A percentile compares a stretch with the other conserved stretches of the same genome.
phyloP scores from a whole-genome alignment of 1,140 invertebrate genomes.

The Lutraria rhynchaena region DNA sequence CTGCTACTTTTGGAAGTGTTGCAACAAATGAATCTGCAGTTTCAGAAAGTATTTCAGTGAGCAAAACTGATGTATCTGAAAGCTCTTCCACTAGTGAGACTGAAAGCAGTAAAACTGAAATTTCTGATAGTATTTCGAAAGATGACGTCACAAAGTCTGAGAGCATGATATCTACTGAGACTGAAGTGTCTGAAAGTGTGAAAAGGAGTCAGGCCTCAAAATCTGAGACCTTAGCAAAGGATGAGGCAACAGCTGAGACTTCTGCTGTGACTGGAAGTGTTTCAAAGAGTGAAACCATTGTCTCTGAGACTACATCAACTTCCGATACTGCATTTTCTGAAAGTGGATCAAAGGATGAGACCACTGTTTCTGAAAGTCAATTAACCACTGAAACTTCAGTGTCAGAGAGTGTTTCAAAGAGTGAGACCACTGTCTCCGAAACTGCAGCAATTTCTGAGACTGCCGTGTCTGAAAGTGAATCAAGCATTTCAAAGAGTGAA shows the following conservation, averaged over 20 bases:
- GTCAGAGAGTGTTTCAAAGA: background rate
- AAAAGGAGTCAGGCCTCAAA: no score
- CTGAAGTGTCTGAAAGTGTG: background rate
- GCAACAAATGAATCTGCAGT: background rate
- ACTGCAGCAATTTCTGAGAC: background rate
- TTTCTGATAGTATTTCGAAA: background rate
- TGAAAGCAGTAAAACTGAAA: background rate
- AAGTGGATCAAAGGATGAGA: no score
- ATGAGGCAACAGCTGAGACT: background rate
- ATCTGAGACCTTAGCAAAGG: background rate
- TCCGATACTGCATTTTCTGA: no score
- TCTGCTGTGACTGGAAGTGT: background rate
- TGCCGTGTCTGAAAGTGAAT: background rate
- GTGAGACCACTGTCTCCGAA: background rate
- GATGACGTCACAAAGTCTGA: background rate
- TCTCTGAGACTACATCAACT: no score
- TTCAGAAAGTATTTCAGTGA: background rate
- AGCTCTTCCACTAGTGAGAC: background rate
- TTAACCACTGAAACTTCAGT: background rate
- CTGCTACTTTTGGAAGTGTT: background rate
- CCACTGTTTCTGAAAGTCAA: no score
- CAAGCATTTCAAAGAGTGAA: background rate
- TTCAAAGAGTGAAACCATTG: no score
- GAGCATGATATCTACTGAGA: background rate
- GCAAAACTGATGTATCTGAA: background rate